phyloP scores from a whole-genome alignment of 2,797 vertebrate genomes.

The Galagoides demidoff region DNA sequence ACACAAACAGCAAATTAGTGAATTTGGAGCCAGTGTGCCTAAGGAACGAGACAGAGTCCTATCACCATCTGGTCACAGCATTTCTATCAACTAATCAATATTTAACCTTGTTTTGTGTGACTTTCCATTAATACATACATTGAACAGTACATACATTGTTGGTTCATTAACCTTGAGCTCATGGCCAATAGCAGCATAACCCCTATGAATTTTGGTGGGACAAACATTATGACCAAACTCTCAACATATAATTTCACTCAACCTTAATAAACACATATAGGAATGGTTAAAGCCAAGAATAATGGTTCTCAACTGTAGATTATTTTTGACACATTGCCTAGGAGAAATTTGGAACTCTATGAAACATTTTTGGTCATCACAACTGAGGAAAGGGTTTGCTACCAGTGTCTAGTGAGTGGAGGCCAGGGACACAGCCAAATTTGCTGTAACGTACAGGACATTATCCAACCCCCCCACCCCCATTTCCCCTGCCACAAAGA shows the following conservation, averaged over 20 bases:
- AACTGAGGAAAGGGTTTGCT: background rate
- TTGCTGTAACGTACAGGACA: background rate
- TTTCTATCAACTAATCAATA: background rate
- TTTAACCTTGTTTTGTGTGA: background rate
- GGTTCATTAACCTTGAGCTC: background rate
- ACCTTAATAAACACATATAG: background rate
- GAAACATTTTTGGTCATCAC: background rate
- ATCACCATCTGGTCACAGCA: background rate
- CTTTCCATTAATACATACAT: background rate
- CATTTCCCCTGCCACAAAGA: background rate
- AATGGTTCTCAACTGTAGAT: background rate
- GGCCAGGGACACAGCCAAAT: background rate
- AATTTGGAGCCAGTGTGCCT: background rate
- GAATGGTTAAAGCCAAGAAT: background rate
- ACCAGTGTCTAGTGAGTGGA: background rate
- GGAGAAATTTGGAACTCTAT: background rate
- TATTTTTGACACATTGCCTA: background rate
- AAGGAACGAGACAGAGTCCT: background rate
- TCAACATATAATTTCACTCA: background rate
- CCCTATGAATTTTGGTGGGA: background rate
- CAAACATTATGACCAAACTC: background rate
- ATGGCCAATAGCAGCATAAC: background rate
- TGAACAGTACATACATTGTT: background rate
- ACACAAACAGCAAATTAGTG: background rate
- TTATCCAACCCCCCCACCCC: no score